Conservation (phyloP, 2,797 vertebrate genomes). For the Eulemur mongoz region DNA sequence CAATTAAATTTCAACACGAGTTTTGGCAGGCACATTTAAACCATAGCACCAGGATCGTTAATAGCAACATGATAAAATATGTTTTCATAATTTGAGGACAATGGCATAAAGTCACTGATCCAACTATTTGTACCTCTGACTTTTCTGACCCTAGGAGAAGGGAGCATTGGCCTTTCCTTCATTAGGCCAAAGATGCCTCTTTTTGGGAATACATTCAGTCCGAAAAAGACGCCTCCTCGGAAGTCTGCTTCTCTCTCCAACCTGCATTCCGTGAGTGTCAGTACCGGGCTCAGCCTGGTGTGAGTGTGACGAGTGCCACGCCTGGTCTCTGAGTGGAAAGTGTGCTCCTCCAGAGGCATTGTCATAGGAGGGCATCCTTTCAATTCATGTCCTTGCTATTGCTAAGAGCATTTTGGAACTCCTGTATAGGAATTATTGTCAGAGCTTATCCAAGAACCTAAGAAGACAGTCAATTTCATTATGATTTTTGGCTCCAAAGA, state of each 20-base stretch:
- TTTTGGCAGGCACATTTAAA: background rate
- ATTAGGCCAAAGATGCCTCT: conserved; percentile 89
- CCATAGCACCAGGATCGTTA: background rate
- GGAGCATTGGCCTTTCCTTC: background rate
- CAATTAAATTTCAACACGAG: background rate
- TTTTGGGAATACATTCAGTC: conserved; percentile 95
- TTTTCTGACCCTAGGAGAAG: background rate
- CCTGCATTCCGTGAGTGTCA: conserved; percentile 91
- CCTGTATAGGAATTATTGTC: background rate
- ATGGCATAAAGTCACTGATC: background rate
- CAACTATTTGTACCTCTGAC: background rate
- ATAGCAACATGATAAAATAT: background rate
- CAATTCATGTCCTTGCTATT: background rate
- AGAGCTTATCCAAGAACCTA: background rate
- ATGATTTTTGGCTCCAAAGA: background rate
- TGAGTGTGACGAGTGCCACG: background rate
- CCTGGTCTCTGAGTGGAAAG: background rate
- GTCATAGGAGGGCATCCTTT: background rate
- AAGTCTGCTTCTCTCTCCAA: conserved; percentile 96
- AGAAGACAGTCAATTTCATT: background rate
- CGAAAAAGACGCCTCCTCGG: conserved; percentile 95
- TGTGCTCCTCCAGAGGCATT: background rate
- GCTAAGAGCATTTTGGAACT: background rate
- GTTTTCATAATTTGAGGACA: background rate
- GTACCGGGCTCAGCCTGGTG: rapidly evolving